Conservation (phyloP, 2,113 vertebrate species). For the Pseudorectes ferrugineus region DNA sequence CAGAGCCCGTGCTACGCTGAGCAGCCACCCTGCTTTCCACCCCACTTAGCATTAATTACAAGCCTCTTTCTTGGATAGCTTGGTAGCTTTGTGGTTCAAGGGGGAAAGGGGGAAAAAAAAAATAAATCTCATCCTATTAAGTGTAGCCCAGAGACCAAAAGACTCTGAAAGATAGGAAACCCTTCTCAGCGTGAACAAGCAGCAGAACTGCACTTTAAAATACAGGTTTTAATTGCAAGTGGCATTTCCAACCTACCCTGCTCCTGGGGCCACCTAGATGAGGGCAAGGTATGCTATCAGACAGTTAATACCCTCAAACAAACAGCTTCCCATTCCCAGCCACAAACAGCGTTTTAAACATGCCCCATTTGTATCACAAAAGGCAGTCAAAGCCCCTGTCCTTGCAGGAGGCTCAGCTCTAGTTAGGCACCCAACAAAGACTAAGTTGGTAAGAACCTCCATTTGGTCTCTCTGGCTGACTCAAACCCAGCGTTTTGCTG, state of each 20-base stretch:
- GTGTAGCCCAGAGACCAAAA: neutral
- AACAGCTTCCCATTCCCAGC: neutral
- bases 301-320: conserved; percentile 20
- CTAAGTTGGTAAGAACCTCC: rapidly evolving
- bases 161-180: conserved; percentile 5
- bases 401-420: neutral
- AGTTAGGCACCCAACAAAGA: neutral
- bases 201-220: conserved; percentile 5
- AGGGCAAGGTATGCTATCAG: neutral
- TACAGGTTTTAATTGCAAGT: conserved; percentile 3
- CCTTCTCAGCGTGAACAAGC: conserved; percentile 8
- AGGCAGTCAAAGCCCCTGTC: neutral
- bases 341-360: neutral
- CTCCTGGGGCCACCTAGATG: neutral
- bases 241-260: neutral
- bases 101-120: neutral
- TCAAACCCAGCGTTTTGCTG: neutral
- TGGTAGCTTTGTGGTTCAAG: conserved; percentile 8
- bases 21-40: conserved; percentile 11
- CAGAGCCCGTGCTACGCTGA: rapidly evolving
- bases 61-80: neutral
- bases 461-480: neutral
- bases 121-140: conserved; percentile 18
- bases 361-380: conserved; percentile 25
- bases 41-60: conserved; percentile 39